Evolutionary conservation across 2,113 vertebrate species (phyloP), one percentile per base, ranked within the genome.

Genomic region (Amazona vittata): DNA sequence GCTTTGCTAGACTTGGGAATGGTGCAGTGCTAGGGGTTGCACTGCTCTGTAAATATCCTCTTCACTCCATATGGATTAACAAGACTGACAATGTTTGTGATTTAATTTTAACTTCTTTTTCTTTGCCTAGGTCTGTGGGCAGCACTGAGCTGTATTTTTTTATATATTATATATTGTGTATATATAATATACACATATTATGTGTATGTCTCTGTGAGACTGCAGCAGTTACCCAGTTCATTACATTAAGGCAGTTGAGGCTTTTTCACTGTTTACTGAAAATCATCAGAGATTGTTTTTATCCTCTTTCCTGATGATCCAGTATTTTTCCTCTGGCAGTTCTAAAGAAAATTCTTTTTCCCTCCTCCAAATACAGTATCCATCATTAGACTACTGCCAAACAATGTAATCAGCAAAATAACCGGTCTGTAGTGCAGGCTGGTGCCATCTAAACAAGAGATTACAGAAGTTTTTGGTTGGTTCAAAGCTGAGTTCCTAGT

Each of bases 181-280:
- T 49, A 24, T 49, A 24, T 24, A 49, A 49, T 49, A 49, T 49
- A 49, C 47, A 49, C 47, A 49, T 49, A 49, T 49, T 62, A 33
- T 0, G 4, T 41, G 5, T 46, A 10, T 19, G 28, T 60, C 57
- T 91, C 28, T 57, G n/a, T 89, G 59, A 26, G 37, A 39, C 49
- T 49, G 75, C 70, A 37, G 74, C 20, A 73, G 59, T 70, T 90
- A 80, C 26, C 1, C 0, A 3, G 28, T 44, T 83, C 20, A 4
- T 69, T 86, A 10, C 25, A 53, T 59, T 85, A 25, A 75, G n/a
- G 43, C 57, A 57, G 31, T 28, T 1, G 9, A 33, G 50, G 31
- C 82, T 95, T 90, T 84, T 89, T 59, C 69, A 65, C n/a, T 60
- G 33, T 81, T 86, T 86, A 49, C 33, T 91, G 74, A 60, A 89